Percentiles rank a stretch among this genome's conserved stretches.
Conservation (phyloP, 1,140 invertebrate genomes). For the Acromyrmex echinatior region DNA sequence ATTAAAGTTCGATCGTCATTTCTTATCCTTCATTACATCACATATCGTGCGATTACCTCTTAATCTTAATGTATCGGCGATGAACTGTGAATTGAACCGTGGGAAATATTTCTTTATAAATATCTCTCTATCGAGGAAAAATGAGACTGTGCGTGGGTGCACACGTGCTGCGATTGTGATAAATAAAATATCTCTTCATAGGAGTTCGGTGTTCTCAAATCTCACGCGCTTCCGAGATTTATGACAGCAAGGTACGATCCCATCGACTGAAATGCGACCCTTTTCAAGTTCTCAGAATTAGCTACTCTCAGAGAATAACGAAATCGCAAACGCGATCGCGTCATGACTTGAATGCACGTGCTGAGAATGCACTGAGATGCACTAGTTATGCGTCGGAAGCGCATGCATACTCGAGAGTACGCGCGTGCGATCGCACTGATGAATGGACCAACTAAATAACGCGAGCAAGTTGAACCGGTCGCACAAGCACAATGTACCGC, state of each 20-base stretch:
- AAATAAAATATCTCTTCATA: slow-evolving; percentile 27
- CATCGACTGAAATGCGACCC: slow-evolving; percentile 62
- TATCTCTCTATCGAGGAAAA: background rate
- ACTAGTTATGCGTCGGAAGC: background rate
- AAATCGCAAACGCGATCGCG: background rate
- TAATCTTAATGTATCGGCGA: background rate
- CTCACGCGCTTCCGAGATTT: slow-evolving; percentile 37
- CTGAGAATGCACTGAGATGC: background rate
- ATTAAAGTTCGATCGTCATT: background rate
- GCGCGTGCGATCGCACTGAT: slow-evolving; percentile 28
- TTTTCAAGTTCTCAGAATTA: background rate
- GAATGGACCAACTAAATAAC: slow-evolving; percentile 46
- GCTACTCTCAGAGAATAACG: slow-evolving; percentile 4
- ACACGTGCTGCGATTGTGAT: background rate
- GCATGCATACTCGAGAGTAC: slow-evolving; percentile 11
- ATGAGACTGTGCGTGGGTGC: background rate
- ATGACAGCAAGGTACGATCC: background rate
- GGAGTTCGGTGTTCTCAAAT: background rate
- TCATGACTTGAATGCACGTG: slow-evolving; percentile 30
- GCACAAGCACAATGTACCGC: slow-evolving; percentile 13
- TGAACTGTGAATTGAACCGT: no score
- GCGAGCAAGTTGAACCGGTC: slow-evolving; percentile 32
- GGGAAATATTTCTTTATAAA: background rate
- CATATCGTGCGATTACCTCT: background rate
- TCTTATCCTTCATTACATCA: background rate